phyloP scores from a whole-genome alignment of 2,888 invertebrate species.

The Chloromyia formosa region DNA sequence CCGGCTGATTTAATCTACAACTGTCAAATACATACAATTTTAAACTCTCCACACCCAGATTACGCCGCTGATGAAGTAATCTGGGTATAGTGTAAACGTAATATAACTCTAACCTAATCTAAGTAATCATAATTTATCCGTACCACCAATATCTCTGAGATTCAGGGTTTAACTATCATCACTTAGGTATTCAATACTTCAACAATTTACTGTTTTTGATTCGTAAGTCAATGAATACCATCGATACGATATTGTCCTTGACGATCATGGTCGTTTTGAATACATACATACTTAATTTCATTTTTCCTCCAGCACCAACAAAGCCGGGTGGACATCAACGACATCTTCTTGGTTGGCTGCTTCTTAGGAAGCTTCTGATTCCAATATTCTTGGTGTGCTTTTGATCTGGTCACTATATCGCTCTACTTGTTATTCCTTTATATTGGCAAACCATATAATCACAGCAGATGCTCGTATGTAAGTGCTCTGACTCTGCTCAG shows the following conservation, averaged over 20 bases:
- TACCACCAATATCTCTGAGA: too few relatives aligned
- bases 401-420: not conserved
- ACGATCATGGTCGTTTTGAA: conserved; percentile 24
- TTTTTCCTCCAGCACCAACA: not conserved
- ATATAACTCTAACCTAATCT: too few relatives aligned
- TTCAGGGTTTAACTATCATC: too few relatives aligned
- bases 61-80: too few relatives aligned
- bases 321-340: not conserved
- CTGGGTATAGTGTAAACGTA: too few relatives aligned
- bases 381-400: not conserved
- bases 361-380: not conserved
- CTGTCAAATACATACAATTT: too few relatives aligned
- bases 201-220: conserved; percentile 1
- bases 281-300: conserved; percentile 33
- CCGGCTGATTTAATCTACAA: too few relatives aligned
- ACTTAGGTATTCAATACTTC: too few relatives aligned
- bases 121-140: too few relatives aligned
- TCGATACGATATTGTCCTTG: conserved; percentile 48
- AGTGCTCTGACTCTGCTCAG: not conserved
- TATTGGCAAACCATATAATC: too few relatives aligned
- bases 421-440: not conserved
- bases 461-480: too few relatives aligned
- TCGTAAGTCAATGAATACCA: conserved; percentile 46
- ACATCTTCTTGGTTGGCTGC: conserved; percentile 19
- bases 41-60: too few relatives aligned